Evolutionary conservation across 2,888 invertebrate genomes (phyloP).

Genomic region (Dicycla oo): DNA sequence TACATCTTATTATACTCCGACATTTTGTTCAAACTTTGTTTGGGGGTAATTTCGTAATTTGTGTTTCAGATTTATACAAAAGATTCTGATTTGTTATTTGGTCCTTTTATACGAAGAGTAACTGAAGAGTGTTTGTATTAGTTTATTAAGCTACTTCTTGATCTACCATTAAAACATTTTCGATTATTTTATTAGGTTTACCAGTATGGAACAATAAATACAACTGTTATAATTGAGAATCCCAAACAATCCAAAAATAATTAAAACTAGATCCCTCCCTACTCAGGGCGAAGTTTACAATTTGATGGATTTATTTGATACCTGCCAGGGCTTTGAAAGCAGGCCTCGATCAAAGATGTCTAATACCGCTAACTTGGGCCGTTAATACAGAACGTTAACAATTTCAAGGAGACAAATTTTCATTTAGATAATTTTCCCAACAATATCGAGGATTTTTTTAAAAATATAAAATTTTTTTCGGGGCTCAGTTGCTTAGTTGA

Average conservation of each 20-base stretch:
- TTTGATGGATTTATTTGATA: constrained; percentile 69
- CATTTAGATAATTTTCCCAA: constrained; percentile 67
- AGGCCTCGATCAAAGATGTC: constrained; percentile 66
- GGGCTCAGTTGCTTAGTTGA: not conserved
- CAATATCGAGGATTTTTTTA: constrained; percentile 41
- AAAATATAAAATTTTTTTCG: not conserved
- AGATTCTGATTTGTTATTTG: not conserved
- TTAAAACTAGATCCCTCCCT: constrained; percentile 50
- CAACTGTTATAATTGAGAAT: constrained; percentile 36
- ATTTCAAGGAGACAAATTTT: constrained; percentile 73
- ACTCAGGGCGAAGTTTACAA: constrained; percentile 43
- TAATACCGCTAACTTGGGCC: constrained; percentile 58
- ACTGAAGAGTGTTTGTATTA: not conserved
- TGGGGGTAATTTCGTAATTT: constrained; percentile 32
- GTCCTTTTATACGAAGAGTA: not conserved
- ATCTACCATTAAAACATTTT: constrained; percentile 6
- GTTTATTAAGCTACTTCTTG: constrained; percentile 12
- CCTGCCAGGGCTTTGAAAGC: constrained; percentile 67
- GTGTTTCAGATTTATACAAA: constrained; percentile 4
- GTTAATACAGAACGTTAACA: constrained; percentile 65
- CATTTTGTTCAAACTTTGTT: constrained; percentile 40
- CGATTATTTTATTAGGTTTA: constrained; percentile 2
- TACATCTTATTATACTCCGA: constrained; percentile 41
- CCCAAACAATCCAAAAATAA: constrained; percentile 59
- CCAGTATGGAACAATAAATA: constrained; percentile 27